These are phyloP conservation scores for Synergus itoensis DNA, from an alignment of 2,888 invertebrate species.

Conservation along the genomic window DNA sequence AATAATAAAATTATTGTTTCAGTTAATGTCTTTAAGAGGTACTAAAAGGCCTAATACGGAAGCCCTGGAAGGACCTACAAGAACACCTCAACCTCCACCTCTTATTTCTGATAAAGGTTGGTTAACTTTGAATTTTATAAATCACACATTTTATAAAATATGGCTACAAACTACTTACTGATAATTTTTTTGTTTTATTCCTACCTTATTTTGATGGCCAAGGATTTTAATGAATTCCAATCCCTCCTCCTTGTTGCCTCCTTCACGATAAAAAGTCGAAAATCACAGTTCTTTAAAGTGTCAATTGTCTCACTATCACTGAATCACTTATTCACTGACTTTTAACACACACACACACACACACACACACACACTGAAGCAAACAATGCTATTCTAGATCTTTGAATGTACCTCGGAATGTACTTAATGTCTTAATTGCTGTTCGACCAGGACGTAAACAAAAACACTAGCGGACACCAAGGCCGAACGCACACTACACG, in stretches of 20 bases:
- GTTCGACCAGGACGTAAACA: background rate
- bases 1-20: constrained; percentile 53
- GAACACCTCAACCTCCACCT: constrained; percentile 80
- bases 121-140: constrained; percentile 44
- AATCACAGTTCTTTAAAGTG: background rate
- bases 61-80: constrained; percentile 70
- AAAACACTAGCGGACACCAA: background rate
- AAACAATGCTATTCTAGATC: background rate
- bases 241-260: background rate
- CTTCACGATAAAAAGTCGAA: background rate
- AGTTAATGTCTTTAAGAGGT: constrained; percentile 81
- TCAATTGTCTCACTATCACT: background rate
- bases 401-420: background rate
- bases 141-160: too few relatives aligned
- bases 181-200: background rate
- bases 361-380: background rate
- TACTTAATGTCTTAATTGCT: too few relatives aligned
- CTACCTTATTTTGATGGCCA: background rate
- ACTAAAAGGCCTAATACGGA: constrained; percentile 80
- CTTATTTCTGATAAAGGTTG: constrained; percentile 84
- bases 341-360: background rate
- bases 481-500: too few relatives aligned
- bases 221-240: background rate
- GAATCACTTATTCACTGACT: background rate
- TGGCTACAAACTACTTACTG: too few relatives aligned